Conservation (phyloP, 2,888 invertebrate species). For the Rotaria macrura region DNA sequence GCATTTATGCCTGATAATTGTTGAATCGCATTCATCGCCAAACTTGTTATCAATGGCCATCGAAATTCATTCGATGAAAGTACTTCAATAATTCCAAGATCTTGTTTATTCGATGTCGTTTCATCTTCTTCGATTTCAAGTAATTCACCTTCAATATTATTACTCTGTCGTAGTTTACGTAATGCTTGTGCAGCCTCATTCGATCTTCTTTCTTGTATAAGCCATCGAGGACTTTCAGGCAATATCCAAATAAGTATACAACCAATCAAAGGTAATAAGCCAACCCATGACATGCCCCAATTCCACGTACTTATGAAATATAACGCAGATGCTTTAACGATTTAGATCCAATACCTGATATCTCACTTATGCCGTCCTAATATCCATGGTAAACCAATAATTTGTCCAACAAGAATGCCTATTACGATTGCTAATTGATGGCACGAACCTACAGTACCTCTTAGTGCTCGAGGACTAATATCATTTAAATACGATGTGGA, state of each 20-base stretch:
- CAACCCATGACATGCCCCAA: neutral
- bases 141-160: slow-evolving; percentile 80
- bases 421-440: slow-evolving; percentile 92
- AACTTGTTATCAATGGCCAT: neutral
- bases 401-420: slow-evolving; percentile 82
- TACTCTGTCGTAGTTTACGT: slow-evolving; percentile 60
- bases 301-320: neutral
- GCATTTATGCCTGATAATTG: slow-evolving; percentile 17
- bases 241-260: neutral
- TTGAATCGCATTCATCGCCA: neutral
- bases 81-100: neutral
- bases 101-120: slow-evolving; percentile 21
- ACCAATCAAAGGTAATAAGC: neutral
- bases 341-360: neutral
- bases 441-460: slow-evolving; percentile 70
- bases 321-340: too few relatives aligned
- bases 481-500: slow-evolving; percentile 78
- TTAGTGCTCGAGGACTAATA: slow-evolving; percentile 82
- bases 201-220: neutral
- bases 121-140: slow-evolving; percentile 88
- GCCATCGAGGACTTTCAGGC: slow-evolving; percentile 29
- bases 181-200: slow-evolving; percentile 51
- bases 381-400: slow-evolving; percentile 85
- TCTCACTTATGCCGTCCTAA: slow-evolving; percentile 56
- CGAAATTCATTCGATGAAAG: slow-evolving; percentile 15